These are phyloP conservation scores for Aix galericulata DNA, from an alignment of 2,113 vertebrate species.

Conservation along the genomic window DNA sequence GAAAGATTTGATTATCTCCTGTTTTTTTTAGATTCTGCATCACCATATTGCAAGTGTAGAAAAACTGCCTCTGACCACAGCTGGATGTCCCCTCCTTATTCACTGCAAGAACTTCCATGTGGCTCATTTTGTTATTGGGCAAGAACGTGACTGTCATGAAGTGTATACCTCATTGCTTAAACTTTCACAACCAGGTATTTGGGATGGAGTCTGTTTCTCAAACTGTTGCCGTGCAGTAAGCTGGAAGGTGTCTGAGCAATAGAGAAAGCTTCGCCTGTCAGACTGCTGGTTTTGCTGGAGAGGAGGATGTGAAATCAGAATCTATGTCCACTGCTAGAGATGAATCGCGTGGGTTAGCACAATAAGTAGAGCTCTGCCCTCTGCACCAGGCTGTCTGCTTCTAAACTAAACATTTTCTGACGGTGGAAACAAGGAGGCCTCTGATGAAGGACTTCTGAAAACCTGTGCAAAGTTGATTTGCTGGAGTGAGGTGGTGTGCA, in stretches of 20 bases:
- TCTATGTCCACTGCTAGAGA: not conserved
- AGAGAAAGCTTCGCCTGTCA: not conserved
- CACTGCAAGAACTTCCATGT: slow-evolving; percentile 83
- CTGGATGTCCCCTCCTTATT: slow-evolving; percentile 78
- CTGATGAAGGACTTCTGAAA: not conserved
- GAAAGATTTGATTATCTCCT: not conserved
- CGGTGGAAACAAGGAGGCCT: not conserved
- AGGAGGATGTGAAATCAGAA: not conserved
- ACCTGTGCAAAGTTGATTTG: not conserved
- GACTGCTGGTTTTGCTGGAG: not conserved
- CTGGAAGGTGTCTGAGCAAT: not conserved
- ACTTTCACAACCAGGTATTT: slow-evolving; percentile 82
- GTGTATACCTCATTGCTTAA: slow-evolving; percentile 82
- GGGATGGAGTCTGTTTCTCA: not conserved
- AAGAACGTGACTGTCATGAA: slow-evolving; percentile 80
- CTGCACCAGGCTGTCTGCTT: not conserved
- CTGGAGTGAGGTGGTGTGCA: fast-evolving
- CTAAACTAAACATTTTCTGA: not conserved
- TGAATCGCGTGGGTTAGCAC: fast-evolving
- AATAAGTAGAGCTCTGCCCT: not conserved
- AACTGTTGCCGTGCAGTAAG: fast-evolving
- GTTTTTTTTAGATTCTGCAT: slow-evolving; percentile 77
- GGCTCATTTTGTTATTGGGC: slow-evolving; percentile 79
- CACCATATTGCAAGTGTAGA: slow-evolving; percentile 82
- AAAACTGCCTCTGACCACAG: slow-evolving; percentile 73